phyloP scores from a whole-genome alignment of 2,797 vertebrate species.

The Sternotherus odoratus region DNA sequence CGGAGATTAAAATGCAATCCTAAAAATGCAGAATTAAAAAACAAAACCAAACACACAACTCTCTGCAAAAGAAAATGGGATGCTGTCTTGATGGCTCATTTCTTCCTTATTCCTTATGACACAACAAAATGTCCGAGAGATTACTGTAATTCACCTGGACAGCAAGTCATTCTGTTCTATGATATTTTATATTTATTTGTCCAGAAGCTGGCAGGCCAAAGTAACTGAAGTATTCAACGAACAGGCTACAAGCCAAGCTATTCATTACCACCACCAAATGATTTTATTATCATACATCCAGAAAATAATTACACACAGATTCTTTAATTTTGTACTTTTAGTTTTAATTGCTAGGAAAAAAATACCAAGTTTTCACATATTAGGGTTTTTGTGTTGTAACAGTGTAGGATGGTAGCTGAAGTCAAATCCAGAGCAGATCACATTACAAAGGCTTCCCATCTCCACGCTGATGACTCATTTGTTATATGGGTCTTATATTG shows the following conservation, averaged over 20 bases:
- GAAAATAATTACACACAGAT: background rate
- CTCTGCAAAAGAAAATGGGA: background rate
- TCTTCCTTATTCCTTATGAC: background rate
- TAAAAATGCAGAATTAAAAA: background rate
- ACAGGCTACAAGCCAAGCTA: fast-evolving
- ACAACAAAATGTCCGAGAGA: background rate
- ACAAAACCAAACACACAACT: background rate
- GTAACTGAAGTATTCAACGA: background rate
- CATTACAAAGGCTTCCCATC: background rate
- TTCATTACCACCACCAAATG: background rate
- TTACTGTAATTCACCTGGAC: background rate
- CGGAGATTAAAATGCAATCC: background rate
- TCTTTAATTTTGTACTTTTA: background rate
- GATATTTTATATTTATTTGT: background rate
- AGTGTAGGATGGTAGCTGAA: background rate
- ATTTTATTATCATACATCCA: fast-evolving
- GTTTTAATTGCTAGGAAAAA: background rate
- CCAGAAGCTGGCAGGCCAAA: background rate
- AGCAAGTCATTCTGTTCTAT: background rate
- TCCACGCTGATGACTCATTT: too few relatives aligned
- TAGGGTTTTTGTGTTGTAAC: background rate
- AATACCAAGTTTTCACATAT: background rate
- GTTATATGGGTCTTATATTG: too few relatives aligned
- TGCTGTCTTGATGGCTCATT: background rate
- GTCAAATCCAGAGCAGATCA: background rate